Evolutionary conservation across 2,888 invertebrate genomes (phyloP).

Genomic region (Scaptomyza reducta): DNA sequence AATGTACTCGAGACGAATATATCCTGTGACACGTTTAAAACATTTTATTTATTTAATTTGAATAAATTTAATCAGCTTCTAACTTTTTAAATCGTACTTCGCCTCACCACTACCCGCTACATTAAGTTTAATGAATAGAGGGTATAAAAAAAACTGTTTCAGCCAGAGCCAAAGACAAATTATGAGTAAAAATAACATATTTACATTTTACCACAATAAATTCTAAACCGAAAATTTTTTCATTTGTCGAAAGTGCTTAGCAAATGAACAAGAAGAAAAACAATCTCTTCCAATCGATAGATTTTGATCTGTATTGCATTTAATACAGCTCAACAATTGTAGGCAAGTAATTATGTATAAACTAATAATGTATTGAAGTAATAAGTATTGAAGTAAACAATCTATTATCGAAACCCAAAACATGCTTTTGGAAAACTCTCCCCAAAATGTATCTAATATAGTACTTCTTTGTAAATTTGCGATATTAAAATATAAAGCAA

Average conservation of each 20-base stretch:
- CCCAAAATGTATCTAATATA: no score
- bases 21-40: neutral
- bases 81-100: no score
- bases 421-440: no score
- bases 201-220: slow-evolving; percentile 47
- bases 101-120: no score
- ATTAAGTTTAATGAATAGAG: slow-evolving; percentile 4
- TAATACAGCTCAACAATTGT: neutral
- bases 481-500: no score
- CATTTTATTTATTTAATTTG: no score
- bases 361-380: neutral
- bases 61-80: no score
- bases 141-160: neutral
- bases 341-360: neutral
- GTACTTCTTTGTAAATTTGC: no score
- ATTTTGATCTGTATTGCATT: neutral
- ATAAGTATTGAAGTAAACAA: neutral
- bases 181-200: slow-evolving; percentile 52
- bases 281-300: neutral
- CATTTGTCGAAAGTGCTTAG: slow-evolving; percentile 9
- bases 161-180: slow-evolving; percentile 16
- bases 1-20: neutral
- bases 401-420: no score
- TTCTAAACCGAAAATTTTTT: slow-evolving; percentile 9
- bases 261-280: slow-evolving; percentile 9